Conservation (phyloP, 2,888 invertebrate species). For the Rhorus exstirpatorius region DNA sequence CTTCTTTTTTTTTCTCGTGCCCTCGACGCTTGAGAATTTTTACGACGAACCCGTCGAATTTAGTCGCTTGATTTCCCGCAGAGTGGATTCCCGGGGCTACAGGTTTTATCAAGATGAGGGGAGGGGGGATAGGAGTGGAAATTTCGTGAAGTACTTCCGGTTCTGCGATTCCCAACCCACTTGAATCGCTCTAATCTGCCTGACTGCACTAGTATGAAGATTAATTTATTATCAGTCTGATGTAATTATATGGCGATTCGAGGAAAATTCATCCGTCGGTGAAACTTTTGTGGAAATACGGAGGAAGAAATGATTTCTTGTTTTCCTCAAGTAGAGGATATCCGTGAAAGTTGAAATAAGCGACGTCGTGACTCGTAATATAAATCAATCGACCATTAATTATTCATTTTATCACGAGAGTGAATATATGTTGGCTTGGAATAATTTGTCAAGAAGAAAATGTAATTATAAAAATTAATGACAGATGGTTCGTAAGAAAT, state of each 20-base stretch:
- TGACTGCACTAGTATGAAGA: not conserved
- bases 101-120: not conserved
- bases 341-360: not conserved
- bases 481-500: too few species aligned
- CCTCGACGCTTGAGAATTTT: conserved; percentile 51
- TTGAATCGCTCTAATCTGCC: conserved; percentile 26
- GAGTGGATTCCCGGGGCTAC: not conserved
- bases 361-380: too few species aligned
- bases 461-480: too few species aligned
- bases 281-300: conserved; percentile 9
- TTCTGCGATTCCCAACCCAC: conserved; percentile 7
- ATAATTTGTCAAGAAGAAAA: too few species aligned
- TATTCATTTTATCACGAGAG: too few species aligned
- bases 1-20: conserved; percentile 42
- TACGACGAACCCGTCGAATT: conserved; percentile 18
- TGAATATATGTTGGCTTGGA: too few species aligned
- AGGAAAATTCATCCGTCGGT: not conserved
- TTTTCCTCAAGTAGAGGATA: conserved; percentile 1
- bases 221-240: conserved; percentile 26
- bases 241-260: not conserved
- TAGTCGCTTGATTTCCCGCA: conserved; percentile 1
- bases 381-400: too few species aligned
- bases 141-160: conserved; percentile 55
- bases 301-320: conserved; percentile 4
- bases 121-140: not conserved